Percentiles rank a stretch among this genome's conserved stretches.
Conservation (phyloP, 2,888 invertebrate species). For the Scelioninae gen. 2 region DNA sequence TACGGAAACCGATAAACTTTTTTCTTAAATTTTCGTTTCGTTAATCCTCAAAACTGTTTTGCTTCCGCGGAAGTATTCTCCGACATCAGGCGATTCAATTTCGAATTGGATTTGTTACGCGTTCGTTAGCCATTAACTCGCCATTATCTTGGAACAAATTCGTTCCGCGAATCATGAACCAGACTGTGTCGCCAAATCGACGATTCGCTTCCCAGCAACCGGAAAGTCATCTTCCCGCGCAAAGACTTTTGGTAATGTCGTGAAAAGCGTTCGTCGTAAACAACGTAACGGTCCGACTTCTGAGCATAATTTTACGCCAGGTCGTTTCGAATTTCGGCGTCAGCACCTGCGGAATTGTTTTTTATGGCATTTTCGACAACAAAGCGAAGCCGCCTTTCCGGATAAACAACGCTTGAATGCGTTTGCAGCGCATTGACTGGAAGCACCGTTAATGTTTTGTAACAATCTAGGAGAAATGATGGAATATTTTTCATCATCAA, state of each 20-base stretch:
- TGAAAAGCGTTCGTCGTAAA: constrained; percentile 42
- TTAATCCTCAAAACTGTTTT: background rate
- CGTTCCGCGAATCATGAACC: constrained; percentile 61
- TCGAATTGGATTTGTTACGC: constrained; percentile 57
- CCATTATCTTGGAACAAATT: constrained; percentile 64
- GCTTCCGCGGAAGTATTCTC: constrained; percentile 33
- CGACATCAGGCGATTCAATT: constrained; percentile 40
- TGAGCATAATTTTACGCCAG: constrained; percentile 36
- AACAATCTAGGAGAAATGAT: too few species aligned
- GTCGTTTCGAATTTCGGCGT: constrained; percentile 28
- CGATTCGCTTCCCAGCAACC: constrained; percentile 29
- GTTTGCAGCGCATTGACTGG: constrained; percentile 9
- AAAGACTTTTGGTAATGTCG: constrained; percentile 23
- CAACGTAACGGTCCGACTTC: constrained; percentile 34
- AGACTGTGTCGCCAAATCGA: constrained; percentile 63
- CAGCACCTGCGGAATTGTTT: constrained; percentile 29
- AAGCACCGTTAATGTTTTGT: too few species aligned
- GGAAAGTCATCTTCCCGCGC: constrained; percentile 35
- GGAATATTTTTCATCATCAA: too few species aligned
- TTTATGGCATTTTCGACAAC: constrained; percentile 17
- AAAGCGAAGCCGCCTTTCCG: constrained; percentile 5
- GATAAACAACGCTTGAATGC: background rate
- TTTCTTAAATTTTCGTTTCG: constrained; percentile 16
- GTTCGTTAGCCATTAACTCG: constrained; percentile 61
- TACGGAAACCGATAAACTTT: constrained; percentile 21